A percentile compares a stretch with the other conserved stretches of the same genome.
phyloP scores from a whole-genome alignment of 1,140 invertebrate genomes.

The Drosophila pruinosa region DNA sequence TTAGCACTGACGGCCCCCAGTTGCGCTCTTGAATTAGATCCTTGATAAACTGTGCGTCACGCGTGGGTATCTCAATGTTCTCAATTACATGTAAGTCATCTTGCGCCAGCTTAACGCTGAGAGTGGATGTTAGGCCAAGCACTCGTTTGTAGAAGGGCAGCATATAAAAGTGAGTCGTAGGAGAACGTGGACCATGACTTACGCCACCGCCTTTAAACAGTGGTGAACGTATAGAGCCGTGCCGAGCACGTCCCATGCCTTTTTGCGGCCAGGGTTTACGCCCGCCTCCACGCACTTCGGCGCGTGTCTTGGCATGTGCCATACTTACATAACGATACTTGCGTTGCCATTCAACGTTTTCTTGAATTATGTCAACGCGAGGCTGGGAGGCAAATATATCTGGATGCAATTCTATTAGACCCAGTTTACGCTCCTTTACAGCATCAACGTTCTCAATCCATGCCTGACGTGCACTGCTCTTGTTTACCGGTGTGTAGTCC shows the following conservation, averaged over 20 bases:
- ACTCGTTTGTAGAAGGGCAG: slow-evolving; percentile 90
- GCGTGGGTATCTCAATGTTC: slow-evolving; percentile 92
- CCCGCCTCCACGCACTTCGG: slow-evolving; percentile 94
- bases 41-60: slow-evolving; percentile 90
- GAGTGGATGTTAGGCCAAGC: slow-evolving; percentile 90
- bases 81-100: slow-evolving; percentile 97
- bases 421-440: slow-evolving; percentile 90
- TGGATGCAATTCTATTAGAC: slow-evolving; percentile 94
- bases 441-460: slow-evolving; percentile 96
- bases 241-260: slow-evolving; percentile 92
- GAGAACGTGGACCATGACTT: slow-evolving; percentile 94
- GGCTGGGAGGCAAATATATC: slow-evolving; percentile 92
- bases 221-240: slow-evolving; percentile 95
- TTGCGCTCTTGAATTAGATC: slow-evolving; percentile 91
- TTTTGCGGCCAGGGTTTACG: slow-evolving; percentile 98
- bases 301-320: slow-evolving; percentile 88
- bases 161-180: slow-evolving; percentile 96
- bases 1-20: slow-evolving; percentile 98
- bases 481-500: slow-evolving; percentile 51
- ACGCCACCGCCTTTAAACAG: slow-evolving; percentile 92
- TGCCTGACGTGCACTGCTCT: slow-evolving; percentile 86
- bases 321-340: slow-evolving; percentile 91
- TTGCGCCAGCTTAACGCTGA: slow-evolving; percentile 96
- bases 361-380: slow-evolving; percentile 93
- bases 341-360: slow-evolving; percentile 95